Conservation (phyloP, 2,888 invertebrate genomes). For the Nemurella pictetii region DNA sequence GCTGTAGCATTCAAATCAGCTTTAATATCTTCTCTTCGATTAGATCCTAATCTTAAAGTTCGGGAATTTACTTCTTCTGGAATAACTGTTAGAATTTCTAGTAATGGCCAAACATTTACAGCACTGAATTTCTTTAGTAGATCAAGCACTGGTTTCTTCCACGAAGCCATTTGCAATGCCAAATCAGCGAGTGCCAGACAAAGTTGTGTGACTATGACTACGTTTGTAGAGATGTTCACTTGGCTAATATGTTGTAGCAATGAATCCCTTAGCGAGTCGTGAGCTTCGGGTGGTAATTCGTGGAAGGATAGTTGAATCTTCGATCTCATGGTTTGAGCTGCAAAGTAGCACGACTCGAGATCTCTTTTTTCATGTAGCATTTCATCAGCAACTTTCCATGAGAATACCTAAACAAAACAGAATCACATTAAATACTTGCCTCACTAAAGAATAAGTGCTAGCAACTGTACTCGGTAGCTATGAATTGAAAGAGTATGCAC, state of each 20-base stretch:
- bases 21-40: constrained; percentile 83
- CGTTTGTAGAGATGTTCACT: constrained; percentile 76
- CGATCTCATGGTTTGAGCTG: constrained; percentile 96
- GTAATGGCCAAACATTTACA: constrained; percentile 69
- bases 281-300: constrained; percentile 84
- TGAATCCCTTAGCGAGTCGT: constrained; percentile 86
- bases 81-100: constrained; percentile 90
- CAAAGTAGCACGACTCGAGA: constrained; percentile 93
- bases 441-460: neutral
- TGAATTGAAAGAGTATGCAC: too few relatives aligned
- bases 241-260: constrained; percentile 83
- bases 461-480: too few relatives aligned
- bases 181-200: constrained; percentile 92
- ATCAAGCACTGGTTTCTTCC: constrained; percentile 87
- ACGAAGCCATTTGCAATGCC: constrained; percentile 88
- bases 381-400: constrained; percentile 97
- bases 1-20: constrained; percentile 63
- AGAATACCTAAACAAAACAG: constrained; percentile 73
- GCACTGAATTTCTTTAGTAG: constrained; percentile 75
- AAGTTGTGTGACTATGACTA: constrained; percentile 86
- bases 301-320: constrained; percentile 92
- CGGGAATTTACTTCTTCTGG: constrained; percentile 93
- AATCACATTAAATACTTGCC: neutral
- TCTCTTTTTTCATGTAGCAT: constrained; percentile 86
- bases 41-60: constrained; percentile 81